These are phyloP conservation scores for Peromyscus leucopus DNA, from an alignment of 2,113 vertebrate species.

Conservation along the genomic window DNA sequence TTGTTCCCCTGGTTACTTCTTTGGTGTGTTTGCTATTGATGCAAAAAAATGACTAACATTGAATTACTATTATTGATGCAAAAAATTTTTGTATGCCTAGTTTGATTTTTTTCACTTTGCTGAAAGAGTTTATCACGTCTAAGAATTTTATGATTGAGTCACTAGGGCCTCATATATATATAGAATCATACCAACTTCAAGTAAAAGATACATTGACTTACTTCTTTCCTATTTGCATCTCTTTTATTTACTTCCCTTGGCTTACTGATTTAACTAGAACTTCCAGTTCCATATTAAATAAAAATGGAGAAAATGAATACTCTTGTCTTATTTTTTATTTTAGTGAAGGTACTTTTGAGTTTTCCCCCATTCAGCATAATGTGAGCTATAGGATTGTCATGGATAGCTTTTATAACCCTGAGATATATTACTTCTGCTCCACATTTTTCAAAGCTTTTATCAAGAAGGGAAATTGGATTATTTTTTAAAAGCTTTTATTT, in stretches of 20 bases:
- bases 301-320: not conserved
- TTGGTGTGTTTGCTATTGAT: not conserved
- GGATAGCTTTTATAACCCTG: not conserved
- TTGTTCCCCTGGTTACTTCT: not conserved
- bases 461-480: not conserved
- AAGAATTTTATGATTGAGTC: not conserved
- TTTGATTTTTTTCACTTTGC: not conserved
- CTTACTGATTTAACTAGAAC: not conserved
- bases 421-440: not conserved
- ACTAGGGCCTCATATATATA: not conserved
- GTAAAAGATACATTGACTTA: not conserved
- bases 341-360: not conserved
- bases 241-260: not conserved
- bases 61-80: not conserved
- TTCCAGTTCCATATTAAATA: not conserved
- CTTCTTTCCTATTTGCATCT: not conserved
- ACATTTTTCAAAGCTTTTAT: not conserved
- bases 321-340: not conserved
- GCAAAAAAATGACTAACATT: not conserved
- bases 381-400: not conserved
- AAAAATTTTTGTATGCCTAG: not conserved
- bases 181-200: not conserved
- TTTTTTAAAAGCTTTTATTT: not conserved
- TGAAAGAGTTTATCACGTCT: not conserved
- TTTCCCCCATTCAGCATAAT: not conserved